phyloP scores from a whole-genome alignment of 2,797 vertebrate species.

The Chelonia mydas region DNA sequence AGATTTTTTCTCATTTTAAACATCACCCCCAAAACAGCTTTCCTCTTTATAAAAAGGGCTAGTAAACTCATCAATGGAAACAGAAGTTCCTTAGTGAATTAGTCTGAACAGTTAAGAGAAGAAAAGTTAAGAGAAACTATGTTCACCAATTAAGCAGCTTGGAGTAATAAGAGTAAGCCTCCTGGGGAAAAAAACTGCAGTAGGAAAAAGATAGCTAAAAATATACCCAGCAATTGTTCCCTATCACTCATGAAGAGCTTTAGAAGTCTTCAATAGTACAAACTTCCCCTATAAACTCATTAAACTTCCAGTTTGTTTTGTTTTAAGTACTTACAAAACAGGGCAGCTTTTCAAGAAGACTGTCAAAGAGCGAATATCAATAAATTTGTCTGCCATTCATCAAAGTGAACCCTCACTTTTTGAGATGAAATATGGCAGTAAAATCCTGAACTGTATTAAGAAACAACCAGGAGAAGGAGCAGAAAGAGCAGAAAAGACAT shows the following conservation, averaged over 20 bases:
- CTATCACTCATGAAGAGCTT: not conserved
- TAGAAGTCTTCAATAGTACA: not conserved
- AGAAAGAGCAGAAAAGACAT: not conserved
- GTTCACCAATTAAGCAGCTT: not conserved
- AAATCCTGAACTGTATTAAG: too few species aligned
- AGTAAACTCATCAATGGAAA: not conserved
- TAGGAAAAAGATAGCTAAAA: not conserved
- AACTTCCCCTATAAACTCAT: not conserved
- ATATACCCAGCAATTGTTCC: not conserved
- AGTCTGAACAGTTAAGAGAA: fast-evolving
- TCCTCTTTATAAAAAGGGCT: not conserved
- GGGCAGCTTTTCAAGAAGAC: not conserved
- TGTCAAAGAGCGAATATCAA: not conserved
- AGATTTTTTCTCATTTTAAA: not conserved
- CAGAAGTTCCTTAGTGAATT: not conserved
- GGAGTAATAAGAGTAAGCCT: not conserved
- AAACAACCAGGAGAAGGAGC: not conserved
- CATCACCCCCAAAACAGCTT: not conserved
- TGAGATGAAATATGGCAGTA: not conserved
- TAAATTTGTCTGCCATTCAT: not conserved
- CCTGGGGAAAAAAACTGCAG: not conserved
- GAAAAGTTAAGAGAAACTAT: fast-evolving
- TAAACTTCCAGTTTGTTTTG: not conserved
- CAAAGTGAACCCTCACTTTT: not conserved
- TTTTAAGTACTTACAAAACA: not conserved